Base-by-base conservation (phyloP, 2,888 invertebrate species). In the Sabellastarte sp. region DNA sequence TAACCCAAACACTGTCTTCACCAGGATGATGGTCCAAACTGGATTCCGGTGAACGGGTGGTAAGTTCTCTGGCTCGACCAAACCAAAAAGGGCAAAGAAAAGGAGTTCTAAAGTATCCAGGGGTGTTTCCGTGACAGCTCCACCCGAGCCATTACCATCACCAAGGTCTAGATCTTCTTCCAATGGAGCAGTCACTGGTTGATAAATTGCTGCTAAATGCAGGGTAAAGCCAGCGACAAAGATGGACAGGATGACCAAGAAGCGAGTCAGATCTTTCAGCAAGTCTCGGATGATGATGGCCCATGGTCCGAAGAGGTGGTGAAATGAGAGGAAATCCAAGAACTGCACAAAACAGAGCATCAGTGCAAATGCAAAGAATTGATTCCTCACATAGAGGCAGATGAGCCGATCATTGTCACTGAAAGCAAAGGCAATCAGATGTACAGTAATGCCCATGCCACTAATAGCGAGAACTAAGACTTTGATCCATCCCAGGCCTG, bases 241-340 rank as follows among this genome's bases (percentile, higher is more conserved):
- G 84, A 99, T 95, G 33, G 93, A 91, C 80, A 99, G 86, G 30
- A 99, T 98, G 57, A 98, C 97, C 69, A 99, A 88, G 85, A 99
- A 99, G 0, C 73, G 88, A n/a, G 93, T 93, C 74, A 96, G 87
- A 84, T 96, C 95, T 84, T 85, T 84, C 80, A 86, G 84, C 32
- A 86, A 77, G 73, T 86, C 85, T 29, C 97, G 93, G 79, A 99
- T 99, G 83, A 99, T 99, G 81, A 99, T 99, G 33, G 98, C 98
- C 99, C 99, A 99, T 0, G 99, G 99, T 57, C 99, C 99, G 83
- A 99, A 99, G 28, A 99, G 88, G 85, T 99, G 95, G 85, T 99
- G 99, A 84, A 99, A 99, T 30, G 97, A 97, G 58, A 99, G 87
- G 84, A 99, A 99, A 86, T 87, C 86, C 79, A 98, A 87, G 78